Evolutionary conservation across 2,797 vertebrate species (phyloP).

Genomic region (Vespertilio murinus): DNA sequence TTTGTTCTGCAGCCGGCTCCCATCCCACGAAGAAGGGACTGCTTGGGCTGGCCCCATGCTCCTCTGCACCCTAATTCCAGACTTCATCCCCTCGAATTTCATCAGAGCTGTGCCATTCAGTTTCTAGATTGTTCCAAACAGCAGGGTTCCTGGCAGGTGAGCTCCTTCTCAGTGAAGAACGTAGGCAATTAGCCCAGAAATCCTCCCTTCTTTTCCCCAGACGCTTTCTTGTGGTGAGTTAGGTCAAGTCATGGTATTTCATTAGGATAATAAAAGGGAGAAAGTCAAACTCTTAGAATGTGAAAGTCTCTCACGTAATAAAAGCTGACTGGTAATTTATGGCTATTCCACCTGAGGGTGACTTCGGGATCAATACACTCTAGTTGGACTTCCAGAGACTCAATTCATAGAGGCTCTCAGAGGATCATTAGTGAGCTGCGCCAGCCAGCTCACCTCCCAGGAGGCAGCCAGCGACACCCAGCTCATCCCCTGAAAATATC

Average conservation of each 20-base stretch:
- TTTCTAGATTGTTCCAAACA: background rate
- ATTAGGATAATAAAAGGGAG: constrained; percentile 67
- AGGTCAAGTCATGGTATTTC: constrained; percentile 67
- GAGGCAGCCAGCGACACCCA: background rate
- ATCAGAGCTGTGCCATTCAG: rapidly evolving
- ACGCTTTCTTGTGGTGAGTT: constrained; percentile 49
- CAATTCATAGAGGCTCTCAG: constrained; percentile 59
- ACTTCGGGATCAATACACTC: constrained; percentile 78
- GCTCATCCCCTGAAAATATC: background rate
- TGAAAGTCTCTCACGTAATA: constrained; percentile 75
- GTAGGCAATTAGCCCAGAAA: constrained; percentile 47
- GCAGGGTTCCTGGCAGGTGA: background rate
- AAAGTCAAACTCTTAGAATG: constrained; percentile 57
- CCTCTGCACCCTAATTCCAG: background rate
- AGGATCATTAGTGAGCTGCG: constrained; percentile 27
- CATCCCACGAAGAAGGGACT: background rate
- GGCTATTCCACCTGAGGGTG: constrained; percentile 58
- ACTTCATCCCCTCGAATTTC: background rate
- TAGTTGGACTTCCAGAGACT: constrained; percentile 72
- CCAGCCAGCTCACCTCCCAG: background rate
- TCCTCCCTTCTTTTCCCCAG: constrained; percentile 55
- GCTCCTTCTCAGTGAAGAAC: background rate
- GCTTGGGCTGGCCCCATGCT: background rate
- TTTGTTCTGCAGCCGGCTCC: background rate
- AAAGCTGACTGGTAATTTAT: constrained; percentile 79